These are phyloP conservation scores for Semibalanus balanoides DNA, from an alignment of 1,140 invertebrate species.

Conservation along the genomic window DNA sequence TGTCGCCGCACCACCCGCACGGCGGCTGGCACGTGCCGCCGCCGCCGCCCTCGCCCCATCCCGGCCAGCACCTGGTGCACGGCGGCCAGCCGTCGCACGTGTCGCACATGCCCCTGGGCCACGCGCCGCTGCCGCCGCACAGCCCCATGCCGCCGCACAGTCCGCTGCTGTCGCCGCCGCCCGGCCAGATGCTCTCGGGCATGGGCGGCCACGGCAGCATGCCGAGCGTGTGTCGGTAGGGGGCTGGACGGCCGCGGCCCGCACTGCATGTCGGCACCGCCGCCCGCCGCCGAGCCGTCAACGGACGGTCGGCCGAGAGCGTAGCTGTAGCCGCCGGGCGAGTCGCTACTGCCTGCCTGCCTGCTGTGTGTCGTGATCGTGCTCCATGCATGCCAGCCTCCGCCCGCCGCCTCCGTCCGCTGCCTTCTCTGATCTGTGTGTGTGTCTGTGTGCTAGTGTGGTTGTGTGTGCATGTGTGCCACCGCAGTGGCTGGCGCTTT, in stretches of 20 bases:
- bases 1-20: not conserved
- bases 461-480: not conserved
- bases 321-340: not conserved
- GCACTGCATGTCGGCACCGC: too few species aligned
- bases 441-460: not conserved
- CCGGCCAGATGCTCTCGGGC: not conserved
- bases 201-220: not conserved
- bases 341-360: not conserved
- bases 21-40: slow-evolving; percentile 1
- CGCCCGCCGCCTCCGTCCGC: not conserved
- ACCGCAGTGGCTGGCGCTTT: too few species aligned
- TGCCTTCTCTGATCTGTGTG: not conserved
- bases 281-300: not conserved
- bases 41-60: not conserved
- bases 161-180: not conserved
- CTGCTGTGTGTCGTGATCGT: not conserved
- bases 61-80: not conserved
- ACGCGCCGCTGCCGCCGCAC: slow-evolving; percentile 1
- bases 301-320: too few species aligned
- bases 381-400: not conserved
- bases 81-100: not conserved
- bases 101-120: not conserved
- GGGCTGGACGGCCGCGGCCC: not conserved
- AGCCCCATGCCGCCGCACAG: slow-evolving; percentile 2
- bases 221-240: not conserved